Conservation (phyloP, 2,797 vertebrate genomes). For the Manis crassicaudata region DNA sequence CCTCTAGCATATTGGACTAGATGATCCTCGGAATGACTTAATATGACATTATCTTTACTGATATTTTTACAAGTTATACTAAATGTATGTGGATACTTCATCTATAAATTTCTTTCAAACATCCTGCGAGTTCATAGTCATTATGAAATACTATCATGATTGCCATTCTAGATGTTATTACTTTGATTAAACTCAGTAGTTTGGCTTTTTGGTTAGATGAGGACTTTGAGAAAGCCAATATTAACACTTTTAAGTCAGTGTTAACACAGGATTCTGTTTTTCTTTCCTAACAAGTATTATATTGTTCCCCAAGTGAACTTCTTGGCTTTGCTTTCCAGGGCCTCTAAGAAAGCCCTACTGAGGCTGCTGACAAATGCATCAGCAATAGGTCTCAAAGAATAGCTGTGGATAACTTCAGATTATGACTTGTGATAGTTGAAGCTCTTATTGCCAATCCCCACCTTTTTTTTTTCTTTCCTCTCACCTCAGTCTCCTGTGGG, state of each 20-base stretch:
- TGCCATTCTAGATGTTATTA: neutral
- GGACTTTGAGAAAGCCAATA: slow-evolving; percentile 41
- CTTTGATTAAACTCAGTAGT: slow-evolving; percentile 1
- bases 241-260: slow-evolving; percentile 19
- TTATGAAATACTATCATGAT: neutral
- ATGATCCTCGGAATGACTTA: slow-evolving; percentile 3
- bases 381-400: slow-evolving; percentile 25
- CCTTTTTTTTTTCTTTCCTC: slow-evolving; percentile 15
- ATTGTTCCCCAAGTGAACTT: slow-evolving; percentile 8
- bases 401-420: slow-evolving; percentile 50
- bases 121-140: neutral
- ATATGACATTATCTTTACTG: slow-evolving; percentile 21
- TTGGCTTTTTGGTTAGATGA: slow-evolving; percentile 11
- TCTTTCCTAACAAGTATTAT: neutral
- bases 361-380: neutral
- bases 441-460: neutral
- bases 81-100: slow-evolving; percentile 19
- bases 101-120: neutral
- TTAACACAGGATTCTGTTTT: slow-evolving; percentile 9
- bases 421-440: neutral
- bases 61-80: slow-evolving; percentile 21
- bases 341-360: neutral
- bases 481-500: slow-evolving; percentile 46
- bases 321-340: neutral
- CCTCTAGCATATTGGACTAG: neutral